Evolutionary conservation across 53 echinoderm and acorn worm species (phyloP), one percentile per base, ranked within the genome.

Genomic region (Holothuria scabra): DNA sequence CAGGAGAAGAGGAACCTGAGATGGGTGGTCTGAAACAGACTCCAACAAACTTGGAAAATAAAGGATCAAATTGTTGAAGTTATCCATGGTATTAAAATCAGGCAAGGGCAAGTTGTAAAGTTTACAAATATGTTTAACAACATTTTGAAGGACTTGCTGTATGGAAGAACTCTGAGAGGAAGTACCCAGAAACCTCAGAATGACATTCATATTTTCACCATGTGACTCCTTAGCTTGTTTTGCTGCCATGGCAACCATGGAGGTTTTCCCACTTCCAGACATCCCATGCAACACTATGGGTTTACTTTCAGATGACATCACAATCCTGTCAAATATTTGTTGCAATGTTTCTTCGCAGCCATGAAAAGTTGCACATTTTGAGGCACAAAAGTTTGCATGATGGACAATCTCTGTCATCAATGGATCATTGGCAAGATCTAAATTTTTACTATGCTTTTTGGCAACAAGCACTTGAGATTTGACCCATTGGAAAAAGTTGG

Each of bases 181-280:
- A 1, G 99, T 97, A 30, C 99, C 99, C 8, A 97, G 87, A 55
- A 94, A 97, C 48, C 99, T 60, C 14, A 92, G 46, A n/a, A 97
- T 66, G 13, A 93, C 84, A 31, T 90, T 90, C 46, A 80, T 62
- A 14, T 90, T 85, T 33, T 32, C 28, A 12, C 84, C 84, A 7
- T 88, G 94, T 3, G 71, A 75, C 30, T 79, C 82, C n/a, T 80
- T 90, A 8, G 94, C 92, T 37, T 87, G 86, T 65, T 92, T 83
- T 2, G 95, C 93, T 11, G 91, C 83, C 89, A 93, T 92, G 35
- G 99, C 94, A 87, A 97, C 90, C 72, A 97, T 89, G 56, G 99
- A 97, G 12, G 99, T 97, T 84, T 97, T 97, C 31, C 99, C 99
- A 24, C 92, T 89, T 19, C 99, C 99, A 1, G 99, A 97, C 21